A percentile compares a stretch with the other conserved stretches of the same genome.
phyloP scores from a whole-genome alignment of 2,888 invertebrate genomes.

The Xanthorhoe designata region DNA sequence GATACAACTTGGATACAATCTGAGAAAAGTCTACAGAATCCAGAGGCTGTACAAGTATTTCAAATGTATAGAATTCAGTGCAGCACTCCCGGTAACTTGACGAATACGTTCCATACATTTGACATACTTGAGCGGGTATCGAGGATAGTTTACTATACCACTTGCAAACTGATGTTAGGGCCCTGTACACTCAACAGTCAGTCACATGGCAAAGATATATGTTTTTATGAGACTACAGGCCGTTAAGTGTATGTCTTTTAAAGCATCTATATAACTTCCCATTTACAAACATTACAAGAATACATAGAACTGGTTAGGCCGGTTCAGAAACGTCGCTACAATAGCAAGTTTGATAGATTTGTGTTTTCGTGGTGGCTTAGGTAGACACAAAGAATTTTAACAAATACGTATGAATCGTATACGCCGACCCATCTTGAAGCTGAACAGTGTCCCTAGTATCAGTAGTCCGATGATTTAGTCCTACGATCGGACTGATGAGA shows the following conservation, averaged over 20 bases:
- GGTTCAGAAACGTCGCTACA: conserved; percentile 13
- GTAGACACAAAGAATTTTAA: not conserved
- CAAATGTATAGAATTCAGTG: no score
- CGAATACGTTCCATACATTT: no score
- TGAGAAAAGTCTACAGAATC: no score
- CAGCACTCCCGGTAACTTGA: no score
- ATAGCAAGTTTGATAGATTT: not conserved
- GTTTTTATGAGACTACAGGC: conserved; percentile 2
- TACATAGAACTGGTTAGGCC: conserved; percentile 12
- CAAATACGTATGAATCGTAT: not conserved
- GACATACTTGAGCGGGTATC: no score
- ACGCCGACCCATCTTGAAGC: not conserved
- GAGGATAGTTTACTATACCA: conserved; percentile 45
- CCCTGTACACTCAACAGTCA: conserved; percentile 39
- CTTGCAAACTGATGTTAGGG: no score
- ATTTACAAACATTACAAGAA: conserved; percentile 24
- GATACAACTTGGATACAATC: no score
- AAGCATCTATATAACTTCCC: conserved; percentile 60
- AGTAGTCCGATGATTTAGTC: no score
- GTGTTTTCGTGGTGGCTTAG: no score
- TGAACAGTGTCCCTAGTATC: no score
- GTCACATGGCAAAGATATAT: not conserved
- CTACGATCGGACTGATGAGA: no score
- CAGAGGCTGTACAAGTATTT: no score
- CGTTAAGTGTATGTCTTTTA: conserved; percentile 60